Percentiles rank a stretch among this genome's conserved stretches.
Evolutionary conservation across 2,888 invertebrate genomes (phyloP).

Genomic region (Melinaea menophilus): DNA sequence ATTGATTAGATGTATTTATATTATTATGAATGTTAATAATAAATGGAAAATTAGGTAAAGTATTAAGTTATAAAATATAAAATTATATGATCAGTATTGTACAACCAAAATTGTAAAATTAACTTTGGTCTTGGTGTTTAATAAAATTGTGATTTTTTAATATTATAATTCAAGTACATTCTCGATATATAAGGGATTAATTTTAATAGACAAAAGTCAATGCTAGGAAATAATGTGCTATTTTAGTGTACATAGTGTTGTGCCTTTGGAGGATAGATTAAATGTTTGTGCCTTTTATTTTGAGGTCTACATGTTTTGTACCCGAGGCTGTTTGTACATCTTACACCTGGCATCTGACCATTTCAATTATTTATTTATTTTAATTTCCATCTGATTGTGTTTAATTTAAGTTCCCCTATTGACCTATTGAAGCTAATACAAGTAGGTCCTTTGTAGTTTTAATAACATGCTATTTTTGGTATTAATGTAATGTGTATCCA

Average conservation of each 20-base stretch:
- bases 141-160: neutral
- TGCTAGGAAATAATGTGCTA: constrained; percentile 8
- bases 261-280: constrained; percentile 69
- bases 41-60: neutral
- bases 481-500: too few species aligned
- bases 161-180: constrained; percentile 17
- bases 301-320: constrained; percentile 62
- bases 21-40: constrained; percentile 25
- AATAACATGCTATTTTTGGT: too few species aligned
- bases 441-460: too few species aligned
- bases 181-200: constrained; percentile 8
- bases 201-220: constrained; percentile 9
- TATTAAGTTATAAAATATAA: neutral
- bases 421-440: too few species aligned
- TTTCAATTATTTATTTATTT: too few species aligned
- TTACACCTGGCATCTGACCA: too few species aligned
- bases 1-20: constrained; percentile 7
- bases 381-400: too few species aligned
- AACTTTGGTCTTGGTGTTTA: neutral
- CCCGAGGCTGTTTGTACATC: constrained; percentile 51
- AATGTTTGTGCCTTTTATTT: constrained; percentile 73
- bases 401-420: too few species aligned
- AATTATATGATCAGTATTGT: constrained; percentile 5
- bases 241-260: constrained; percentile 45
- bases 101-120: neutral